A percentile compares a stretch with the other conserved stretches of the same genome.
Evolutionary conservation across 2,113 vertebrate genomes (phyloP).

Genomic region (Sminthopsis crassicaudata): DNA sequence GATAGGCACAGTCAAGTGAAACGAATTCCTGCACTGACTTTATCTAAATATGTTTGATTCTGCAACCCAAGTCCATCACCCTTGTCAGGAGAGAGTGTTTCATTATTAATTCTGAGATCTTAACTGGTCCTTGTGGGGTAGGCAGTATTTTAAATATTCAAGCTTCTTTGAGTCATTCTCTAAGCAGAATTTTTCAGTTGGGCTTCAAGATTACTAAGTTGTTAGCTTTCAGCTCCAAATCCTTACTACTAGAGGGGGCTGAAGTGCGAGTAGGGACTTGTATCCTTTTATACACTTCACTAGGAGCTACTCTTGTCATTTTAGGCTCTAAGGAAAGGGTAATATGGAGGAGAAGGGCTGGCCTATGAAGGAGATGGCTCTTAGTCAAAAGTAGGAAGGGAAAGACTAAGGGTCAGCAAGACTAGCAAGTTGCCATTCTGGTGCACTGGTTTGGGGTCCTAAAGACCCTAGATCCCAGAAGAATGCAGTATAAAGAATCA

Average conservation of each 20-base stretch:
- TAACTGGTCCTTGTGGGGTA: not conserved
- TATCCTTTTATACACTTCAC: not conserved
- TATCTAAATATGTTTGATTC: not conserved
- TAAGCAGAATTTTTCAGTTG: not conserved
- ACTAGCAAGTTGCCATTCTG: not conserved
- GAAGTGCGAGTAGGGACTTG: not conserved
- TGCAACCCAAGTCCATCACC: not conserved
- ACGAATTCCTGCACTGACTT: not conserved
- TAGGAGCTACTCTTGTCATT: not conserved
- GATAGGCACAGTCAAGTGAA: not conserved
- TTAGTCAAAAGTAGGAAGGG: not conserved
- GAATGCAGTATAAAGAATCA: not conserved
- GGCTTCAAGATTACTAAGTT: not conserved
- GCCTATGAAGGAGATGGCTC: not conserved
- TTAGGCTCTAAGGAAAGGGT: not conserved
- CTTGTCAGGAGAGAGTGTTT: not conserved
- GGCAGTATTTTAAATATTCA: not conserved
- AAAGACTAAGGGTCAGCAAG: not conserved
- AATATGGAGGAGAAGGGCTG: not conserved
- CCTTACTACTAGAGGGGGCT: not conserved
- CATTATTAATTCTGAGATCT: not conserved
- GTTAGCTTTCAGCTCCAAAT: not conserved
- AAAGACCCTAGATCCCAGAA: not conserved
- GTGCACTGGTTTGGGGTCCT: not conserved
- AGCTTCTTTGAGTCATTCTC: not conserved